Evolutionary conservation across 2,888 invertebrate genomes (phyloP).

Genomic region (Autographa pulchrina): DNA sequence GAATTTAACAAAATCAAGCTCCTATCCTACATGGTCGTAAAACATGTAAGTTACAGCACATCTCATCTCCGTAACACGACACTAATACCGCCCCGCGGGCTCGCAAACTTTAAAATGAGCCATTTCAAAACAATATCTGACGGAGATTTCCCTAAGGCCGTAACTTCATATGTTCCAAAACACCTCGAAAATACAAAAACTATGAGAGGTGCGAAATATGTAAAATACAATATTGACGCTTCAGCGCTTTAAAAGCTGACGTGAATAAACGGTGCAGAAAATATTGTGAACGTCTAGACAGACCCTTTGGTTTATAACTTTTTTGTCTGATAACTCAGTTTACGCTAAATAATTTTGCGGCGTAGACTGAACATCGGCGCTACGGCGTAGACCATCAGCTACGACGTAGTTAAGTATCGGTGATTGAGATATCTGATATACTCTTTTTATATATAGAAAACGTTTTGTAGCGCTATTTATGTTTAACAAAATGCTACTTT

Average conservation of each 20-base stretch:
- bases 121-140: constrained; percentile 85
- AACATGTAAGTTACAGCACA: constrained; percentile 47
- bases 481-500: too few species aligned
- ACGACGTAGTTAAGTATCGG: not conserved
- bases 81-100: constrained; percentile 62
- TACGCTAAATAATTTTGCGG: not conserved
- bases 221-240: constrained; percentile 28
- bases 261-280: constrained; percentile 2
- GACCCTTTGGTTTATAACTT: not conserved
- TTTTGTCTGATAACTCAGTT: not conserved
- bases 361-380: not conserved
- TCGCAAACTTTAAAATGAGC: constrained; percentile 79
- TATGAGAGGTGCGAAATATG: constrained; percentile 31
- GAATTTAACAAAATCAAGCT: constrained; percentile 25
- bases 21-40: constrained; percentile 31
- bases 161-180: constrained; percentile 60
- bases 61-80: constrained; percentile 56
- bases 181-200: constrained; percentile 49
- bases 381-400: not conserved
- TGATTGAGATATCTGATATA: not conserved
- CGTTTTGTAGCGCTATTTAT: too few species aligned
- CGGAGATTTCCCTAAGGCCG: constrained; percentile 81
- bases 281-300: constrained; percentile 6
- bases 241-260: not conserved
- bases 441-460: not conserved